These are phyloP conservation scores for Augochlorella aurata DNA, from an alignment of 2,888 invertebrate genomes.

Conservation along the genomic window DNA sequence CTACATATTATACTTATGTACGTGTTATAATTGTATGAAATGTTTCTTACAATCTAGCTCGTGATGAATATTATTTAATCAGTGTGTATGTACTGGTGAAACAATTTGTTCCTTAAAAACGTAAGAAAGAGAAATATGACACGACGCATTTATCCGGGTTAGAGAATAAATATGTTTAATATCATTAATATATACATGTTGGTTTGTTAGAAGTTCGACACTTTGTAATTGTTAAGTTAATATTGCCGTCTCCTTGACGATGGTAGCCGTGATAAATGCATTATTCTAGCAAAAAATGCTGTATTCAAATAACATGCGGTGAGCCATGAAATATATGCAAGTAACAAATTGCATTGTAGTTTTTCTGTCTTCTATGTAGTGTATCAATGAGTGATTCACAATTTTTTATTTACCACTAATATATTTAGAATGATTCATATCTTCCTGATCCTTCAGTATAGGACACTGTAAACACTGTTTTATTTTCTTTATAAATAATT, in stretches of 20 bases:
- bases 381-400: constrained; percentile 5
- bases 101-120: constrained; percentile 33
- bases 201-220: background rate
- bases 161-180: constrained; percentile 6
- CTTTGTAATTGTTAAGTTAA: constrained; percentile 22
- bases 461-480: background rate
- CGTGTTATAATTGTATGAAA: constrained; percentile 41
- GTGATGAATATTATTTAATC: constrained; percentile 38
- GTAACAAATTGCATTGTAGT: constrained; percentile 30
- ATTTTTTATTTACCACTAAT: background rate
- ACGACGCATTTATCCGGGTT: constrained; percentile 31
- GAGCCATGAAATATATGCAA: constrained; percentile 40
- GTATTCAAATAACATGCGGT: constrained; percentile 17
- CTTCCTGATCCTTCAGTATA: background rate
- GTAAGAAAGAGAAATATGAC: constrained; percentile 20
- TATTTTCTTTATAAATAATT: background rate
- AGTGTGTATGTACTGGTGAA: constrained; percentile 26
- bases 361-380: constrained; percentile 8
- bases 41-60: constrained; percentile 39
- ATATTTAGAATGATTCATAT: background rate
- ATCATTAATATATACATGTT: constrained; percentile 11
- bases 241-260: constrained; percentile 26
- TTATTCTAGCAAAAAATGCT: constrained; percentile 31
- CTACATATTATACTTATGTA: constrained; percentile 36
- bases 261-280: constrained; percentile 37